Conservation (phyloP, 2,888 invertebrate genomes). For the Erebia palarica region DNA sequence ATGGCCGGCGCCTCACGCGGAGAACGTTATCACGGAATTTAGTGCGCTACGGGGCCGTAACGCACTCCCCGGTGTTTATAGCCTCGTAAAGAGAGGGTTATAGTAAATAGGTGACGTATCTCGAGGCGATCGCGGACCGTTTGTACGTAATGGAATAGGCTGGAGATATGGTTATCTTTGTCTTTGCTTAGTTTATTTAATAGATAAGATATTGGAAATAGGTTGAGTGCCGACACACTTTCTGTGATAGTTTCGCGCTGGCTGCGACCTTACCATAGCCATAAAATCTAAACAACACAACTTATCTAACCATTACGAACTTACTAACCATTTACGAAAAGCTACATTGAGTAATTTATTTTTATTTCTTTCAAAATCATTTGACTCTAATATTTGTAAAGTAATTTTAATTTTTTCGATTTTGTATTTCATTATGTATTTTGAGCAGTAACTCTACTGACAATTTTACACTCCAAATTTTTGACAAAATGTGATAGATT, state of each 20-base stretch:
- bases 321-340: too few relatives aligned
- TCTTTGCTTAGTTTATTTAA: slow-evolving; percentile 17
- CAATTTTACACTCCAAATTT: too few relatives aligned
- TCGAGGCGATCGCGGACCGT: slow-evolving; percentile 26
- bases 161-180: slow-evolving; percentile 15
- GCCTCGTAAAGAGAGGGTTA: slow-evolving; percentile 45
- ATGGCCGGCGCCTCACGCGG: slow-evolving; percentile 57
- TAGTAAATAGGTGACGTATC: slow-evolving; percentile 37
- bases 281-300: too few relatives aligned
- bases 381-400: too few relatives aligned
- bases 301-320: too few relatives aligned
- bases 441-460: too few relatives aligned
- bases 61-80: slow-evolving; percentile 48
- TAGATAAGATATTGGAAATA: slow-evolving; percentile 1
- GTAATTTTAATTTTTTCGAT: too few relatives aligned
- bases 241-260: neutral
- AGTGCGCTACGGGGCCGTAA: slow-evolving; percentile 46
- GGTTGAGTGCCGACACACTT: neutral
- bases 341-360: too few relatives aligned
- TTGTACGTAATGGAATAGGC: slow-evolving; percentile 25
- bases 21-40: slow-evolving; percentile 48
- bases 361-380: too few relatives aligned
- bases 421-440: too few relatives aligned
- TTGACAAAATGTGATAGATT: too few relatives aligned
- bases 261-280: too few relatives aligned